Evolutionary conservation across 2,797 vertebrate genomes (phyloP).

Genomic region (Petrocephalus sullivani): DNA sequence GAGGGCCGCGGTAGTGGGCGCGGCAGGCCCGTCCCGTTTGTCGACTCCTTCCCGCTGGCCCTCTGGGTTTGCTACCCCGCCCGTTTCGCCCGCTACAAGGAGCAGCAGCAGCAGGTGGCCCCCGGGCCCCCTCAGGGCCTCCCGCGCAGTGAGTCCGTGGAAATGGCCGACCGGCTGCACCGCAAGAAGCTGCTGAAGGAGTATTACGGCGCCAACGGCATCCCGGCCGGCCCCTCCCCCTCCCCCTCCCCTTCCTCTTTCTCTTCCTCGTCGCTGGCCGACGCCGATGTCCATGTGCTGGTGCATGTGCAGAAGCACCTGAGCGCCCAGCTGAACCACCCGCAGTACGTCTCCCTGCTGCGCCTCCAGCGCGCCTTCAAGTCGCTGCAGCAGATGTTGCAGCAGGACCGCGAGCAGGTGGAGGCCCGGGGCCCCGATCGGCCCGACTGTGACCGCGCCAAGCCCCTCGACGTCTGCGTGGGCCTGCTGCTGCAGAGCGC

Average conservation of each 20-base stretch:
- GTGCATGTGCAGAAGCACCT: conserved; percentile 83
- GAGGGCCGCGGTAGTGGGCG: conserved; percentile 81
- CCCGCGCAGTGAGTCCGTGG: conserved; percentile 75
- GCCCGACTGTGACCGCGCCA: conserved; percentile 46
- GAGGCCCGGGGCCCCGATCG: conserved; percentile 38
- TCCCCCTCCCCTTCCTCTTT: conserved; percentile 43
- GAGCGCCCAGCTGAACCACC: conserved; percentile 89
- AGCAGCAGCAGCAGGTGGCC: conserved; percentile 49
- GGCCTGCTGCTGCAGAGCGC: conserved; percentile 83
- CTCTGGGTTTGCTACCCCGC: conserved; percentile 88
- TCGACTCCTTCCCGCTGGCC: conserved; percentile 91
- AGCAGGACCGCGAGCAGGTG: conserved; percentile 79
- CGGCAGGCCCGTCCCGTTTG: conserved; percentile 82
- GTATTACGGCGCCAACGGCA: conserved; percentile 80
- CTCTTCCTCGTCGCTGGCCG: conserved; percentile 46
- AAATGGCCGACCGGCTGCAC: conserved; percentile 73
- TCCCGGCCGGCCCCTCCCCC: conserved; percentile 41
- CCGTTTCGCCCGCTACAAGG: conserved; percentile 71
- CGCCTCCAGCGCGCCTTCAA: conserved; percentile 85
- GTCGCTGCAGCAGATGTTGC: conserved; percentile 79
- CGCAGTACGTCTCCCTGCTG: conserved; percentile 86
- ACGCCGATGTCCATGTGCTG: conserved; percentile 80
- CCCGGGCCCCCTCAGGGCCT: conserved; percentile 38
- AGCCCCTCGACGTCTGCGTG: conserved; percentile 69
- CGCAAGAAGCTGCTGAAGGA: conserved; percentile 86